These are phyloP conservation scores for Aldrovandia affinis DNA, from an alignment of 2,797 vertebrate species.

Conservation along the genomic window DNA sequence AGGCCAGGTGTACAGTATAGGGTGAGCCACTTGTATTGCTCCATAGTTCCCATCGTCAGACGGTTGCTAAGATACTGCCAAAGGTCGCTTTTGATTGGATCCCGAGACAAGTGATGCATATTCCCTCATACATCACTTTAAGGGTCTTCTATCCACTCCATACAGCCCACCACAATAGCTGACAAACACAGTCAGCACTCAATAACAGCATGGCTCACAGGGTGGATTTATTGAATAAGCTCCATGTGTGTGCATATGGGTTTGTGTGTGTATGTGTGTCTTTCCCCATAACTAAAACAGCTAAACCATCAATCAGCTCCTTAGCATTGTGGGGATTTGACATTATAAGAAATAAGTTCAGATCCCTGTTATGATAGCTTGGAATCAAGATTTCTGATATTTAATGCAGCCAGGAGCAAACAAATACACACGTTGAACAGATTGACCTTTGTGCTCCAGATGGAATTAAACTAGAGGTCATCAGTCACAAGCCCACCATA, in stretches of 20 bases:
- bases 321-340: no score
- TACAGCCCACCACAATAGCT: background rate
- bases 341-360: no score
- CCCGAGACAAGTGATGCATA: background rate
- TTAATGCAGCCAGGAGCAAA: background rate
- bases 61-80: slow-evolving; percentile 2
- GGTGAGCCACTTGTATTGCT: background rate
- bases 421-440: background rate
- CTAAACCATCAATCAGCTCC: background rate
- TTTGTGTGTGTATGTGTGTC: slow-evolving; percentile 24
- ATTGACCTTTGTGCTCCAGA: background rate
- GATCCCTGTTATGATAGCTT: no score
- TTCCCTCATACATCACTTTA: background rate
- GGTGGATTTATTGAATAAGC: background rate
- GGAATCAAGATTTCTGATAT: no score
- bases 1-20: background rate
- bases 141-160: background rate
- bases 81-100: background rate
- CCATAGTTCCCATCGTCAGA: background rate
- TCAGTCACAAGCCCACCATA: background rate
- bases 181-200: background rate
- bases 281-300: slow-evolving; percentile 2
- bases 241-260: background rate
- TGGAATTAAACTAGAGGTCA: background rate
- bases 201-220: background rate